Evolutionary conservation across 2,888 invertebrate species (phyloP), one percentile per base, ranked within the genome.

Genomic region (Matsumyia berberina): DNA sequence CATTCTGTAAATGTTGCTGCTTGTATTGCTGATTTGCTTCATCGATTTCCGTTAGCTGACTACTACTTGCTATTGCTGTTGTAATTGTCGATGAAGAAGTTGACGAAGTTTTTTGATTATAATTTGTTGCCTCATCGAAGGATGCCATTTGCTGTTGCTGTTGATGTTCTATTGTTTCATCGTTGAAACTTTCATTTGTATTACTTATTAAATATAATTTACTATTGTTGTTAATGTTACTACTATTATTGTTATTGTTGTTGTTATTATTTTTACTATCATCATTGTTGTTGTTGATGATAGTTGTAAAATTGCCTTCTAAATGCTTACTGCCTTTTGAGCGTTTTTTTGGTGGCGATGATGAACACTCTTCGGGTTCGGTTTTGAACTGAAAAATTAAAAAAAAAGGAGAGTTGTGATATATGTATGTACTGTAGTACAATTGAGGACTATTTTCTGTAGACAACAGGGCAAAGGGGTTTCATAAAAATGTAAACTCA

Each of bases 251-350:
- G 31, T 58, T 76, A 35, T 39, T 62, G 17, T 89, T 80, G 46
- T 73, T 79, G 33, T 72, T 85, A 44, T 78, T 83, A 42, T 69
- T 73, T 53, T 64, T 77, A 51, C 39, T 81, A 44, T 66, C 37
- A 58, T 72, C 46, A 67, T 72, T 91, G 87, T 91, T 90, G 87
- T 90, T 90, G 87, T 90, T 89, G 9, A 39, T 64, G 44, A 58
- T 58, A 53, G 62, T 80, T 39, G 80, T 74, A 37, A 72, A 74
- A 79, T 77, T 70, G 67, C 62, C 76, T 44, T 31, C 85, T 55
- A 73, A 58, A 9, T 78, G 70, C 66, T 86, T 87, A 64, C 60
- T 83, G 46, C 85, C 86, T 69, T 87, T 87, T n/a, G 87, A 87
- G 44, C 87, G 87, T 86, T 87, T 88, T 58, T 86, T 74, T 76